These are phyloP conservation scores for Huso huso DNA, from an alignment of 2,797 vertebrate genomes.

Conservation along the genomic window DNA sequence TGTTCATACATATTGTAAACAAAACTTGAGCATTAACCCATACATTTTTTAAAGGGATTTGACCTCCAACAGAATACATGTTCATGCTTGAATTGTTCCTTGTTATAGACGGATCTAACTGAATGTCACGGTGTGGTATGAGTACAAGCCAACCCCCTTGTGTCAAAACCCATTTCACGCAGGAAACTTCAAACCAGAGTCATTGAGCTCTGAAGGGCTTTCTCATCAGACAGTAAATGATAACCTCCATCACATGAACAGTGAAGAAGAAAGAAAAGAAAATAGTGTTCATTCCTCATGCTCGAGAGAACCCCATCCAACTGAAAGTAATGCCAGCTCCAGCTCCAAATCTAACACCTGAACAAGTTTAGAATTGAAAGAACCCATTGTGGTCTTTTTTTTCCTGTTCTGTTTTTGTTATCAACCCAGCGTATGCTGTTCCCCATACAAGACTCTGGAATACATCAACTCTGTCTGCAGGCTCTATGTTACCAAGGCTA, in stretches of 20 bases:
- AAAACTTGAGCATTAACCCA: too few species aligned
- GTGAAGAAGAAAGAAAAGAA: background rate
- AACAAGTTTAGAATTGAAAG: too few species aligned
- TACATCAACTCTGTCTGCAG: too few species aligned
- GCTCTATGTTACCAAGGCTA: conserved; percentile 47
- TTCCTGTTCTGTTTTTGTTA: too few species aligned
- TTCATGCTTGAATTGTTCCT: background rate
- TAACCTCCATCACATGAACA: too few species aligned
- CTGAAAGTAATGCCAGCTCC: background rate
- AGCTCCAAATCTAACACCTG: background rate
- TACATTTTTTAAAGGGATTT: too few species aligned
- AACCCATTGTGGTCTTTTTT: background rate
- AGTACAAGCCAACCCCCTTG: background rate
- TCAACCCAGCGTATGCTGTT: too few species aligned
- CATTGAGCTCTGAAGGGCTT: too few species aligned
- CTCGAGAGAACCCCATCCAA: background rate
- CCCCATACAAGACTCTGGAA: too few species aligned
- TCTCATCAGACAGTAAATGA: too few species aligned
- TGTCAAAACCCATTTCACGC: background rate
- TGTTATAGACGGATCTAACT: too few species aligned
- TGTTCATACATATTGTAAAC: too few species aligned
- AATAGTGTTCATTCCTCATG: background rate
- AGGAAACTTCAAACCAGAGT: background rate
- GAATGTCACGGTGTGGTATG: background rate
- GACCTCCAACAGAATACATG: conserved; percentile 19